A percentile compares a stretch with the other conserved stretches of the same genome.
phyloP scores from a whole-genome alignment of 2,888 invertebrate genomes.

The Nysson spinosus region DNA sequence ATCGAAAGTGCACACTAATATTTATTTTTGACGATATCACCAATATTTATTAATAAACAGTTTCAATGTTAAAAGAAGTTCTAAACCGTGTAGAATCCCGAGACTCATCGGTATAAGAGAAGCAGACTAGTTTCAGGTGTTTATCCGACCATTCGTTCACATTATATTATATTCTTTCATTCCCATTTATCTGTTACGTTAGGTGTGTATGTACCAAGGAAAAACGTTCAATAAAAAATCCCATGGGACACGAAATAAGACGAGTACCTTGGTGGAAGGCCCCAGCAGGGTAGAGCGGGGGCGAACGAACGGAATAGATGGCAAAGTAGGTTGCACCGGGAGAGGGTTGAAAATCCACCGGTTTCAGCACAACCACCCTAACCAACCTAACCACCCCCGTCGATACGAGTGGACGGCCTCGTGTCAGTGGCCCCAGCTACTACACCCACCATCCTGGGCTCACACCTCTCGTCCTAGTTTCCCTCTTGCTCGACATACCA shows the following conservation, averaged over 20 bases:
- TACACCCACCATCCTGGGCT: slow-evolving; percentile 63
- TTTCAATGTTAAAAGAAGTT: no score
- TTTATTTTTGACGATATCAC: no score
- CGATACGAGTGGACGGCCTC: slow-evolving; percentile 63
- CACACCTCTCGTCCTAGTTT: slow-evolving; percentile 47
- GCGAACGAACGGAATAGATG: slow-evolving; percentile 46
- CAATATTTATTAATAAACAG: no score
- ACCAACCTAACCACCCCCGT: no score
- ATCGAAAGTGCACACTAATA: no score
- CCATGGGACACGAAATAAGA: slow-evolving; percentile 47
- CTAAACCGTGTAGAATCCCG: no score
- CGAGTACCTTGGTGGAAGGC: slow-evolving; percentile 22
- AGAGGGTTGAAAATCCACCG: slow-evolving; percentile 59
- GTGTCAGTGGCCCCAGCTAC: slow-evolving; percentile 70
- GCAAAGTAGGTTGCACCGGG: slow-evolving; percentile 65
- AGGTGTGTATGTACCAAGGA: no score
- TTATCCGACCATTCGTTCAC: no score
- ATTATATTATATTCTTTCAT: no score
- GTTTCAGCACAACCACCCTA: slow-evolving; percentile 47
- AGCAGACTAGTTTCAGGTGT: no score
- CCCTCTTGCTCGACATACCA: slow-evolving; percentile 37
- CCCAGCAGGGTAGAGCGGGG: slow-evolving; percentile 4
- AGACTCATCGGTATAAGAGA: no score
- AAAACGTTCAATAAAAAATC: slow-evolving; percentile 14
- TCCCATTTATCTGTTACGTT: no score